phyloP scores from a whole-genome alignment of 2,113 vertebrate species.

The Varanus komodoensis region DNA sequence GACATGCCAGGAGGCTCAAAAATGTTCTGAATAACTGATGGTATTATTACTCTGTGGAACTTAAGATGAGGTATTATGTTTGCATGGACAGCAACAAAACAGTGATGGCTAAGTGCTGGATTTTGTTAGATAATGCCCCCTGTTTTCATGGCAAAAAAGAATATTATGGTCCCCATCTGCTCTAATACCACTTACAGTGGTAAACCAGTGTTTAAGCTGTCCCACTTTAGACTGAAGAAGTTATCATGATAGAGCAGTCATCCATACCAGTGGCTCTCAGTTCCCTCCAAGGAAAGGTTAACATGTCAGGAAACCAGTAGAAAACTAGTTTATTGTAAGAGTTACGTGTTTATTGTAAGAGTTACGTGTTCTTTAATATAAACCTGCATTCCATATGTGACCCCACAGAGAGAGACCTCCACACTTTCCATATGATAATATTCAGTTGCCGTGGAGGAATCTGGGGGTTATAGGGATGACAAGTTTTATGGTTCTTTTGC shows the following conservation, averaged over 20 bases:
- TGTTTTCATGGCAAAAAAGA: not conserved
- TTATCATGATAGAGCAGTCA: not conserved
- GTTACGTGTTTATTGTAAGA: not conserved
- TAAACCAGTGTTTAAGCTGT: not conserved
- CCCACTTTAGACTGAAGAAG: not conserved
- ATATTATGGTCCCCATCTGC: not conserved
- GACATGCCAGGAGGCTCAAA: constrained; percentile 32
- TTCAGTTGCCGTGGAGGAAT: too few relatives aligned
- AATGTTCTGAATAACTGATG: constrained; percentile 13
- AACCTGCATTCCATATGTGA: too few relatives aligned
- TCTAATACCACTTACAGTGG: too few relatives aligned
- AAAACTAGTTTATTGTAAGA: too few relatives aligned
- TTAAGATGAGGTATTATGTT: constrained; percentile 21
- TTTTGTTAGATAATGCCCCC: constrained; percentile 1
- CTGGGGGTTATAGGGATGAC: too few relatives aligned
- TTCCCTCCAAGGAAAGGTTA: not conserved
- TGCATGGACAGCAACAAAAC: constrained; percentile 45
- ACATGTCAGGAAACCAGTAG: not conserved
- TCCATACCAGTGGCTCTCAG: not conserved
- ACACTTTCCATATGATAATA: not conserved
- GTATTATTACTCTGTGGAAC: not conserved
- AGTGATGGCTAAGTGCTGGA: constrained; percentile 13
- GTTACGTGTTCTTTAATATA: not conserved
- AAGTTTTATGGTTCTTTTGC: too few relatives aligned
- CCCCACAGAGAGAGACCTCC: too few relatives aligned